phyloP scores from a whole-genome alignment of 1,140 invertebrate species.

The Plutomurus gul region DNA sequence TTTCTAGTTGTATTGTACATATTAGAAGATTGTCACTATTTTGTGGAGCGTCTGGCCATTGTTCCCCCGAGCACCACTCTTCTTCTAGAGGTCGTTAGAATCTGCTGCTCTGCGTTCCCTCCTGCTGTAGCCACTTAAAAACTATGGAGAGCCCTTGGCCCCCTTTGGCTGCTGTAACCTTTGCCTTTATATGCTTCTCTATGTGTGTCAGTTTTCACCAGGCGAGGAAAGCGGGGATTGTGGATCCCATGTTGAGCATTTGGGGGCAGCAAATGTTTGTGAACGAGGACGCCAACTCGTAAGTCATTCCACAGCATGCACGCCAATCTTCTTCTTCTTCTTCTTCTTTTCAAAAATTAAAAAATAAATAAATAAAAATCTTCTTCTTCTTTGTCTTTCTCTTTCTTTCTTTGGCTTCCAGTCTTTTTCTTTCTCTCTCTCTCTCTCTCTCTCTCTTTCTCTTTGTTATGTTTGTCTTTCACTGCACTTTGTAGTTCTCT shows the following conservation, averaged over 20 bases:
- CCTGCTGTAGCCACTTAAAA: no score
- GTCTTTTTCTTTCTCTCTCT: not conserved
- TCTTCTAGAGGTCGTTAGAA: no score
- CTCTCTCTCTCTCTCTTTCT: not conserved
- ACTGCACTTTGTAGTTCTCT: not conserved
- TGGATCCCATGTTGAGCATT: slow-evolving; percentile 95
- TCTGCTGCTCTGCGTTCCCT: no score
- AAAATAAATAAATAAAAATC: no score
- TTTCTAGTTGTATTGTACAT: no score
- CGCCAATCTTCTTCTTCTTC: slow-evolving; percentile 53
- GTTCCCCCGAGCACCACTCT: not conserved
- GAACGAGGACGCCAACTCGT: slow-evolving; percentile 93
- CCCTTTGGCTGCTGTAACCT: slow-evolving; percentile 4
- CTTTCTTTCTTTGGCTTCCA: not conserved
- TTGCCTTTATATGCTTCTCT: slow-evolving; percentile 13
- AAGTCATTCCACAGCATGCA: slow-evolving; percentile 62
- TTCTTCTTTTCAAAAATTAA: not conserved
- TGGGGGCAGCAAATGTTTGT: slow-evolving; percentile 96
- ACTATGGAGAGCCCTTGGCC: not conserved
- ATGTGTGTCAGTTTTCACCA: slow-evolving; percentile 74
- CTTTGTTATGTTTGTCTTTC: not conserved
- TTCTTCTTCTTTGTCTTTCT: not conserved
- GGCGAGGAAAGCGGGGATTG: slow-evolving; percentile 91
- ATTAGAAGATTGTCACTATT: no score
- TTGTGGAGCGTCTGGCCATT: not conserved